phyloP scores from a whole-genome alignment of 2,113 vertebrate genomes.

The Pogona vitticeps region DNA sequence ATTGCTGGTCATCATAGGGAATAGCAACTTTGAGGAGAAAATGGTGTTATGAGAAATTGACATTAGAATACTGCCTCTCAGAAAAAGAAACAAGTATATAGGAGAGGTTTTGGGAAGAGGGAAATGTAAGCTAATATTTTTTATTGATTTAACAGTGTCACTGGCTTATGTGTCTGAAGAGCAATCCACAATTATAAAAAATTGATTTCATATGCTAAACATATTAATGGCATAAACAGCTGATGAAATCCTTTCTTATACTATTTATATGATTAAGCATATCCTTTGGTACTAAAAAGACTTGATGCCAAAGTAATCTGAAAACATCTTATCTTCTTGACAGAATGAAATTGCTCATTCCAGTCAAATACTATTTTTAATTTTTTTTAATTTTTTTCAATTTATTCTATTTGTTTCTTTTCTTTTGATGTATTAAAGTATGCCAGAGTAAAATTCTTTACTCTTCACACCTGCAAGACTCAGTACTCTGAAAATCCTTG shows the following conservation, averaged over 20 bases:
- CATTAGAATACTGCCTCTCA: neutral
- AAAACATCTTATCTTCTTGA: neutral
- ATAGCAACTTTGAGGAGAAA: neutral
- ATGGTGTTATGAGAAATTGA: neutral
- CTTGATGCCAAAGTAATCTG: neutral
- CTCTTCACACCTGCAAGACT: too few relatives aligned
- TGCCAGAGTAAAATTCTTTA: neutral
- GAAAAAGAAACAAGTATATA: neutral
- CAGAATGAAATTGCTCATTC: neutral
- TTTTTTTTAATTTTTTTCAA: too few relatives aligned
- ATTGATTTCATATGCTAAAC: neutral
- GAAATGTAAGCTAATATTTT: neutral
- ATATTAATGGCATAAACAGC: neutral
- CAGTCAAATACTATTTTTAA: neutral
- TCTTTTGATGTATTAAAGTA: neutral
- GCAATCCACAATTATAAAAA: neutral
- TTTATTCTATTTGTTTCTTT: neutral
- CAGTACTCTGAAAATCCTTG: neutral
- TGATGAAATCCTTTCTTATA: neutral
- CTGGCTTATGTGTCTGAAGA: neutral
- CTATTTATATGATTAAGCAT: neutral
- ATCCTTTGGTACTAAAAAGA: neutral
- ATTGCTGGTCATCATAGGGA: neutral
- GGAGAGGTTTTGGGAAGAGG: neutral
- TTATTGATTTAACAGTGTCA: neutral